Evolutionary conservation across 2,888 invertebrate genomes (phyloP).

Genomic region (Eupithecia insigniata): DNA sequence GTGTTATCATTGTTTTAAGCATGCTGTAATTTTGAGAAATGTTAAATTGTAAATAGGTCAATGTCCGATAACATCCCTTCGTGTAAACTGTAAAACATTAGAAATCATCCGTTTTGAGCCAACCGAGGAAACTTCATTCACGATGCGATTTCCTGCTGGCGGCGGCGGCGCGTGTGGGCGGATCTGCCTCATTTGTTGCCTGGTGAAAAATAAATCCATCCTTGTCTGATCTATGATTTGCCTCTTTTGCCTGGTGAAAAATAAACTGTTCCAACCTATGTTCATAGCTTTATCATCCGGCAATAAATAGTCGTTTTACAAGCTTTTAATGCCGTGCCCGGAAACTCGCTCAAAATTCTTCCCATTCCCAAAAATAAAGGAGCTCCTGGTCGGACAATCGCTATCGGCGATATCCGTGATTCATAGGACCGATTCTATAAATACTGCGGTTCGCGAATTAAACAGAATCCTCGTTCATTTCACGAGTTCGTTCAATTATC

Average conservation of each 20-base stretch:
- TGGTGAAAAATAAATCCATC: constrained; percentile 22
- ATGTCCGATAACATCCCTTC: constrained; percentile 34
- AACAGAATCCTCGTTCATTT: neutral
- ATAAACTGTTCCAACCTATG: neutral
- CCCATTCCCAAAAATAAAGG: neutral
- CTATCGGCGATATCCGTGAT: neutral
- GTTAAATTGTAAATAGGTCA: constrained; percentile 18
- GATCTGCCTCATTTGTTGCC: constrained; percentile 43
- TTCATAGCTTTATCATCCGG: constrained; percentile 22
- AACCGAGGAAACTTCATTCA: constrained; percentile 60
- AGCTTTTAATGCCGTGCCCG: neutral
- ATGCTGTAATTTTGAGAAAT: constrained; percentile 1
- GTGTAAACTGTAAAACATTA: constrained; percentile 48
- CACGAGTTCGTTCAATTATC: neutral
- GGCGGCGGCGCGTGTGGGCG: constrained; percentile 30
- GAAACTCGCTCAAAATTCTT: neutral
- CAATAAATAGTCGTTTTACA: constrained; percentile 13
- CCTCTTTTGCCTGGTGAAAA: constrained; percentile 8
- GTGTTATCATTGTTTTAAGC: neutral
- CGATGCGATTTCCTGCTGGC: constrained; percentile 55
- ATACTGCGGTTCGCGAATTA: neutral
- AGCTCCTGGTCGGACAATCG: neutral
- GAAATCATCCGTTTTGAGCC: constrained; percentile 60
- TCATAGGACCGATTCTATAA: neutral
- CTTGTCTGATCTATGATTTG: constrained; percentile 11